These are phyloP conservation scores for Pseudomyrmex pallidus DNA, from an alignment of 1,140 invertebrate species.

Conservation along the genomic window DNA sequence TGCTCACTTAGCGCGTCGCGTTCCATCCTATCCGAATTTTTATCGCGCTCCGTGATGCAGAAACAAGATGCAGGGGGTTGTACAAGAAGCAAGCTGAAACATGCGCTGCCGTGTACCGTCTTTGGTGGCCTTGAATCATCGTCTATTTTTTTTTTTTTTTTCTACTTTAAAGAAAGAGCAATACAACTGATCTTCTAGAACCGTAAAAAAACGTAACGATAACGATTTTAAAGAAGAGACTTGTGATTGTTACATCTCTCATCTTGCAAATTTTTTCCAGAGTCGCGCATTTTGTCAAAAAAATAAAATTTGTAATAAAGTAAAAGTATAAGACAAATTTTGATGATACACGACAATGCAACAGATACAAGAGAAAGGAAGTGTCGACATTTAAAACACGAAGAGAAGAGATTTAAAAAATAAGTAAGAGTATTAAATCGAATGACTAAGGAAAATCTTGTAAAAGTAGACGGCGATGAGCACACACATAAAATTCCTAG, in stretches of 20 bases:
- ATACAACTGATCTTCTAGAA: neutral
- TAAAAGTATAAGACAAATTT: no score
- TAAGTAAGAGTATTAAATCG: no score
- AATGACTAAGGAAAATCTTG: no score
- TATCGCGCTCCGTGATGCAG: conserved; percentile 31
- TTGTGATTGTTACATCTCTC: no score
- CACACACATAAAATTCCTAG: neutral
- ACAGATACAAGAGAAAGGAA: no score
- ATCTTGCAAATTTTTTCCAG: no score
- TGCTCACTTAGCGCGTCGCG: conserved; percentile 21
- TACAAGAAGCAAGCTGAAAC: neutral
- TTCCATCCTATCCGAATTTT: conserved; percentile 50
- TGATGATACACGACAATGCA: no score
- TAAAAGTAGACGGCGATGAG: neutral
- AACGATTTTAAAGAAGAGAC: neutral
- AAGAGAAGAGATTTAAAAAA: no score
- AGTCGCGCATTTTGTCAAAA: no score
- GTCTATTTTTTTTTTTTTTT: neutral
- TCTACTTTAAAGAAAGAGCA: neutral
- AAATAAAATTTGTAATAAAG: no score
- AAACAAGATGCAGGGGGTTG: conserved; percentile 27
- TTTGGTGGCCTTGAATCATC: neutral
- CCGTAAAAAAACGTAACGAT: neutral
- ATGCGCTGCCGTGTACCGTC: neutral
- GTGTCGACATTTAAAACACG: no score